Percentiles rank a stretch among this genome's conserved stretches.
Conservation (phyloP, 2,113 vertebrate genomes). For the Dasyornis broadbenti region DNA sequence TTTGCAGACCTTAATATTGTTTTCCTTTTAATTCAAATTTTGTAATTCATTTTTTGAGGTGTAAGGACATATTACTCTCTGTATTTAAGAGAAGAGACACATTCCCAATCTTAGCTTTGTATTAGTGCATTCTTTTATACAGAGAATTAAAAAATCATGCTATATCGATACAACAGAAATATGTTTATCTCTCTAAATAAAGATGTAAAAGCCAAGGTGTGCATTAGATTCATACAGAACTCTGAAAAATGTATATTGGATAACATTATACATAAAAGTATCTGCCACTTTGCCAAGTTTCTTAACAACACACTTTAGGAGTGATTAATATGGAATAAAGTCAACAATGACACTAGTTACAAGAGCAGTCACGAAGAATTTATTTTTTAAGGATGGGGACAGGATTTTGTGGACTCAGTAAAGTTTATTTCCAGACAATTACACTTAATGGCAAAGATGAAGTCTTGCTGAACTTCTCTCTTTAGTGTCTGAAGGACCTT, state of each 20-base stretch:
- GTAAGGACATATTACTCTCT: neutral
- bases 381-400: neutral
- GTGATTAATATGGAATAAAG: neutral
- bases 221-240: neutral
- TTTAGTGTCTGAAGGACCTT: neutral
- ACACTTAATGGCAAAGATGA: neutral
- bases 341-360: neutral
- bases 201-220: neutral
- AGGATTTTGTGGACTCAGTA: neutral
- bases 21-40: neutral
- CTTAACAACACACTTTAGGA: neutral
- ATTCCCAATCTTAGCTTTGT: neutral
- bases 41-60: neutral
- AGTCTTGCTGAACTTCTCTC: neutral
- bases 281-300: neutral
- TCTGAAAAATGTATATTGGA: neutral
- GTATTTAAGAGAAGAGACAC: neutral
- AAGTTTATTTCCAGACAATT: neutral
- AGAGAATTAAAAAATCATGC: neutral
- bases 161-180: neutral
- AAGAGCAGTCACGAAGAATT: neutral
- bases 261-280: neutral
- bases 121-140: neutral
- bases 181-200: neutral
- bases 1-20: neutral